Evolutionary conservation across 1,140 invertebrate genomes (phyloP).

Genomic region (Ostrea edulis): DNA sequence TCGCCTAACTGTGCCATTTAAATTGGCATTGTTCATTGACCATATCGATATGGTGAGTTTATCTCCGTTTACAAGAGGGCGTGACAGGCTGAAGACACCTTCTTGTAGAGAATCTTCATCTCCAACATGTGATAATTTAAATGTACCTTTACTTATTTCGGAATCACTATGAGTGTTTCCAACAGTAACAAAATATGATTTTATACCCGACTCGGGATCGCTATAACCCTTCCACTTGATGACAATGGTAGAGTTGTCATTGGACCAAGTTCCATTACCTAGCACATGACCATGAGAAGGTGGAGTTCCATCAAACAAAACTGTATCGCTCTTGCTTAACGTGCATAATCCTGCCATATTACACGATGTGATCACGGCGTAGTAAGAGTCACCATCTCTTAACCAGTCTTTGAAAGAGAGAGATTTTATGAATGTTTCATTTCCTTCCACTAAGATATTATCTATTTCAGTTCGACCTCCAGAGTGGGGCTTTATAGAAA

Average conservation of each 20-base stretch:
- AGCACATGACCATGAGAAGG: constrained; percentile 66
- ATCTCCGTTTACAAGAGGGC: constrained; percentile 40
- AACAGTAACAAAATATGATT: constrained; percentile 55
- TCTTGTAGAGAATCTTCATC: constrained; percentile 32
- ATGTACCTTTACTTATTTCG: constrained; percentile 55
- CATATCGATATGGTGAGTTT: constrained; percentile 51
- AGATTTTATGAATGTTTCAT: constrained; percentile 40
- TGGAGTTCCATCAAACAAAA: constrained; percentile 64
- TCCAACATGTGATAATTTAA: constrained; percentile 23
- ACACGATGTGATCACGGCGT: constrained; percentile 61
- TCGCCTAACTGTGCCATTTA: constrained; percentile 39
- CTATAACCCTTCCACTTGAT: constrained; percentile 62
- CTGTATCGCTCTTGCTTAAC: constrained; percentile 31
- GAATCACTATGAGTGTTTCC: constrained; percentile 54
- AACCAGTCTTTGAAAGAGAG: constrained; percentile 52
- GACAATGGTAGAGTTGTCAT: constrained; percentile 14
- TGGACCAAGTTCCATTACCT: constrained; percentile 53
- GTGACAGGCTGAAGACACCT: constrained; percentile 19
- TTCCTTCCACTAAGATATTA: constrained; percentile 43
- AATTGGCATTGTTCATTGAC: constrained; percentile 51
- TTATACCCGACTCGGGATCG: constrained; percentile 63
- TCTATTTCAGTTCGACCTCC: constrained; percentile 55
- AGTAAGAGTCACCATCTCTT: constrained; percentile 60
- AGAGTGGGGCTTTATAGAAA: constrained; percentile 57
- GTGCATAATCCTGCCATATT: constrained; percentile 66